Evolutionary conservation across 2,113 vertebrate genomes (phyloP), one percentile per base, ranked within the genome.

Genomic region (Istiophorus platypterus): DNA sequence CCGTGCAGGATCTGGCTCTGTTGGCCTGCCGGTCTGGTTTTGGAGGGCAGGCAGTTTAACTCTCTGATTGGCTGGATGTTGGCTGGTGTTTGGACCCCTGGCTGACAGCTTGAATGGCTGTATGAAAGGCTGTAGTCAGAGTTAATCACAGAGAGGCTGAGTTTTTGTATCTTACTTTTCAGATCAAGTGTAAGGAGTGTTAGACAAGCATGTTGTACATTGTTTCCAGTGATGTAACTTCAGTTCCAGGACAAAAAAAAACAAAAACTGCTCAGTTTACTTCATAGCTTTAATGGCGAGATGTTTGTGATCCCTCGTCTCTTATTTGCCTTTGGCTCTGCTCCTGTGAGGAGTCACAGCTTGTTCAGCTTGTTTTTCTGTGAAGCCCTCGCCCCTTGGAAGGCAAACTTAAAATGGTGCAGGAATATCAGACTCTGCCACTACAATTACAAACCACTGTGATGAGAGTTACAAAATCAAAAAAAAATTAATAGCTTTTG

Each of bases 41-140:
- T 65, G 54, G 72, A 54, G 26, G 31, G 37, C 54, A 17, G 54
- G 22, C 13, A 24, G 17, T 58, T 56, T 70, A 20, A 18, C 27
- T 74, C 56, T 29, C 8, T 52, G 47, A 59, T 47, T 72, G 64
- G 29, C 56, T 31, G 64, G 62, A 13, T 45, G 63, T n/a, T 64
- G 34, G 59, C 59, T 59, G 49, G 15, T 31, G 41, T 37, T 34
- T 54, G 66, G 59, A 42, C 2, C 41, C 3, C 52, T 66, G 65
- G 41, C 41, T 69, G 69, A 39, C 37, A 15, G 34, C 57, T 51
- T 65, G 31, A 41, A 63, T 41, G 15, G 45, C 3, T 62, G 52
- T 37, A 22, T 54, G 41, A 67, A 20, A 20, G 17, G 15, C 47
- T 49, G 47, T 17, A 29, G 37, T 41, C 3, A 34, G 51, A 67